These are phyloP conservation scores for Grus americana DNA, from an alignment of 2,113 vertebrate species.

Conservation along the genomic window DNA sequence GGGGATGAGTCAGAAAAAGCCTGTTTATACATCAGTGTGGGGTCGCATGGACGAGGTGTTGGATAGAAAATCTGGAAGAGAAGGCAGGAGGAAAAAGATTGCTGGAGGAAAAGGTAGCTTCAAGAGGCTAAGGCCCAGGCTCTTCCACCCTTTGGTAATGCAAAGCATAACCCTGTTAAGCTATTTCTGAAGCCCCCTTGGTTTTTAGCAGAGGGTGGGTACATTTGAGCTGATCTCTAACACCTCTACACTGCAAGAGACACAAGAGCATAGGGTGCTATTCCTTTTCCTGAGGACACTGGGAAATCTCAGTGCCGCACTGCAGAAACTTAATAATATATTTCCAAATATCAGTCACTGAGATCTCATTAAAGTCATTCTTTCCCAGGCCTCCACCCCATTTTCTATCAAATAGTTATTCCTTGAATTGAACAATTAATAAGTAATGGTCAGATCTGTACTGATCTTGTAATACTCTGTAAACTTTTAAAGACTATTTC, in stretches of 20 bases:
- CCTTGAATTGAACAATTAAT: conserved; percentile 54
- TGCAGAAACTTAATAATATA: not conserved
- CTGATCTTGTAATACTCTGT: conserved; percentile 19
- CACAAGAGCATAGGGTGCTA: not conserved
- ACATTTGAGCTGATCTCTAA: not conserved
- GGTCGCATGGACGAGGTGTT: not conserved
- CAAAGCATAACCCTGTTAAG: not conserved
- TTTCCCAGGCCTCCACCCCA: not conserved
- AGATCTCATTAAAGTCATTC: not conserved
- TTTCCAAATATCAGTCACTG: conserved; percentile 21
- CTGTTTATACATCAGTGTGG: not conserved
- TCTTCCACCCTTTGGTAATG: not conserved
- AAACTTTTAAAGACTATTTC: conserved; percentile 29
- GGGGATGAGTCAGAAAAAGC: not conserved
- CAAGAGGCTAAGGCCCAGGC: not conserved
- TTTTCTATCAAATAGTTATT: conserved; percentile 26
- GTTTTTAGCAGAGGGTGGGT: not conserved
- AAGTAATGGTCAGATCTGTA: conserved; percentile 30
- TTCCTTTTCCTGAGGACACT: not conserved
- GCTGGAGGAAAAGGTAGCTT: not conserved
- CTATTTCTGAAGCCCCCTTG: not conserved
- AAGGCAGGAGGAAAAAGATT: not conserved
- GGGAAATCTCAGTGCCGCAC: not conserved
- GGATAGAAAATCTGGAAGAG: not conserved
- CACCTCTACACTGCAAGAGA: not conserved